Base-by-base conservation (phyloP, 2,888 invertebrate genomes). In the Galerucella pusilla region DNA sequence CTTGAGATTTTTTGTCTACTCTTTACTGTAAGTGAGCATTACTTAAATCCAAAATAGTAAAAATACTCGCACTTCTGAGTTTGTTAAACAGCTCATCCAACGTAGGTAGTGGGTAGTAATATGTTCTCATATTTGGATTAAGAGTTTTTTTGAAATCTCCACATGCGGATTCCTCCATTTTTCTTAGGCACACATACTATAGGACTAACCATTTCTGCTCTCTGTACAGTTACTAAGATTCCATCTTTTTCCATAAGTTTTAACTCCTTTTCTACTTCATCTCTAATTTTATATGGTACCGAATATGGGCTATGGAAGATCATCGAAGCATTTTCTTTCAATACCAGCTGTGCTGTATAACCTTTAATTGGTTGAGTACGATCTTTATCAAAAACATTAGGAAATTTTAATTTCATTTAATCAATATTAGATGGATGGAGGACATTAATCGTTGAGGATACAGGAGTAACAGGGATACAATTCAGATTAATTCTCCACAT, bases 361-460 rank as follows among this genome's bases (percentile, higher is more conserved):
- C 67, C 73, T 49, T 72, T 28, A 12, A 72, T 72, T 46, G 66
- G 60, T 20, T 10, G 64, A 35, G 46, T 54, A 25, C 64, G 46
- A 70, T 74, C 64, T n/a, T 54, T 45, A 54, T 12, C 45, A 46
- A 72, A 72, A 49, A 28, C 64, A 20, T 66, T 73, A n/a, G 69
- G 64, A 65, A 20, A 74, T 45, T 60, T 54, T 59, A 70, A 84
- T 87, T 86, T 75, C 64, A 57, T 46, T 25, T 63, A 90, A 90
- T 70, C 90, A 91, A 82, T 85, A 92, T 74, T 90, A 91, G 80
- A 89, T 89, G 78, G 89, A 91, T 64, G 64, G n/a, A 64, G 25
- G 61, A 25, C 16, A 61, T 28, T 28, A 2, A 28, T 28, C 2
- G 35, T 35, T 35, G 35, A 4, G 35, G 35, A 35, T 35, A 35